These are phyloP conservation scores for Malurus alboscapulatus DNA, from an alignment of 2,113 vertebrate genomes.

Conservation along the genomic window DNA sequence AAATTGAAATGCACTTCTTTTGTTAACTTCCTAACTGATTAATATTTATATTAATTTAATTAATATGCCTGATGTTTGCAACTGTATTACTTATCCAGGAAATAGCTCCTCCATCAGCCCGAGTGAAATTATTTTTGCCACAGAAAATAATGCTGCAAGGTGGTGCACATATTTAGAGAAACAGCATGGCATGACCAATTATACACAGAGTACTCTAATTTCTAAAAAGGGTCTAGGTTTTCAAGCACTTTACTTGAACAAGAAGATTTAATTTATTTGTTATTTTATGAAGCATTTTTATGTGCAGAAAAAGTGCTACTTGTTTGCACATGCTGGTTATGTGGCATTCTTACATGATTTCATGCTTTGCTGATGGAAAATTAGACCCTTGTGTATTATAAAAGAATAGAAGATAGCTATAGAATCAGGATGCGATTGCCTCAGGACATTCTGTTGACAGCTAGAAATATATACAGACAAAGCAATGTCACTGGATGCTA, in stretches of 20 bases:
- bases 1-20: conserved; percentile 7
- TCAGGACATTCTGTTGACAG: conserved; percentile 95
- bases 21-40: conserved; percentile 49
- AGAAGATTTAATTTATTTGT: conserved; percentile 85
- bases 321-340: conserved; percentile 87
- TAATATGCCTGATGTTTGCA: conserved; percentile 26
- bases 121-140: conserved; percentile 32
- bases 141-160: conserved; percentile 29
- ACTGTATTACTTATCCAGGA: conserved; percentile 3
- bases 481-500: conserved; percentile 91
- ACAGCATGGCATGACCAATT: background rate
- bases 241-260: conserved; percentile 73
- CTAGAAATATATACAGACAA: conserved; percentile 91
- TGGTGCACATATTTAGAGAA: conserved; percentile 40
- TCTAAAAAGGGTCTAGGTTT: conserved; percentile 52
- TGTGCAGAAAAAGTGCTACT: conserved; percentile 80
- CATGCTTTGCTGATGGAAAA: conserved; percentile 97
- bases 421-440: conserved; percentile 89
- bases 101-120: conserved; percentile 27
- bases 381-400: conserved; percentile 89
- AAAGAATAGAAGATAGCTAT: conserved; percentile 87
- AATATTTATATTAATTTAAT: conserved; percentile 57
- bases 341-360: conserved; percentile 93
- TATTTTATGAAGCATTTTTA: conserved; percentile 86
- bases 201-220: conserved; percentile 44